Evolutionary conservation across 2,888 invertebrate genomes (phyloP).

Genomic region (Heliconius sara): DNA sequence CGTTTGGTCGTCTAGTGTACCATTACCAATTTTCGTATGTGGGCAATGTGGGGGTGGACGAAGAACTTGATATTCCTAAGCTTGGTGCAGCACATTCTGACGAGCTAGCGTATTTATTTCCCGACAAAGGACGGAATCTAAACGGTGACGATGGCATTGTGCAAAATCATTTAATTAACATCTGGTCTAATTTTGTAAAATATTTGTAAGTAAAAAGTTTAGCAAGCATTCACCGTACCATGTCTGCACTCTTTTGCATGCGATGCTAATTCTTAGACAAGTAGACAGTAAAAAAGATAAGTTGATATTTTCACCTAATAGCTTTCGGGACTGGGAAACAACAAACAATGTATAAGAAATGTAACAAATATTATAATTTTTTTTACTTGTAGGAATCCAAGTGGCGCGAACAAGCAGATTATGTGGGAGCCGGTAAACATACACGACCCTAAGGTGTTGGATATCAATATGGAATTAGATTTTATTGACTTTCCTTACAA

Average conservation of each 20-base stretch:
- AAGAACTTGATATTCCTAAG: conserved; percentile 61
- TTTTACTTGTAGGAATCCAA: conserved; percentile 60
- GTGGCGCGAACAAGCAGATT: conserved; percentile 45
- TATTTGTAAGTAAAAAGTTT: conserved; percentile 64
- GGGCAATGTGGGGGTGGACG: conserved; percentile 61
- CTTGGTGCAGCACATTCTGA: conserved; percentile 74
- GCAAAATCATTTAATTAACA: conserved; percentile 59
- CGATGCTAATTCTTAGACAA: neutral
- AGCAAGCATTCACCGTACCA: neutral
- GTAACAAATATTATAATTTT: neutral
- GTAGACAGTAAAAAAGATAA: neutral
- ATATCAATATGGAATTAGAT: conserved; percentile 60
- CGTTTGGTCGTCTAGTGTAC: conserved; percentile 59
- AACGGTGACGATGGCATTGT: conserved; percentile 63
- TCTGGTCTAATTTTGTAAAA: conserved; percentile 76
- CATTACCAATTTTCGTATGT: conserved; percentile 72
- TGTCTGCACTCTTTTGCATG: neutral
- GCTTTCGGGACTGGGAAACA: neutral
- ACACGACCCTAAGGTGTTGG: conserved; percentile 58
- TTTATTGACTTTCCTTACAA: conserved; percentile 65
- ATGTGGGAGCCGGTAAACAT: conserved; percentile 62
- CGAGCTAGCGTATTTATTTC: conserved; percentile 71
- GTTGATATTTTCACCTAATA: neutral
- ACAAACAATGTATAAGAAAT: neutral
- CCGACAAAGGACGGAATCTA: conserved; percentile 53